phyloP scores from a whole-genome alignment of 2,113 vertebrate genomes.

The Corythornis vintsioides region DNA sequence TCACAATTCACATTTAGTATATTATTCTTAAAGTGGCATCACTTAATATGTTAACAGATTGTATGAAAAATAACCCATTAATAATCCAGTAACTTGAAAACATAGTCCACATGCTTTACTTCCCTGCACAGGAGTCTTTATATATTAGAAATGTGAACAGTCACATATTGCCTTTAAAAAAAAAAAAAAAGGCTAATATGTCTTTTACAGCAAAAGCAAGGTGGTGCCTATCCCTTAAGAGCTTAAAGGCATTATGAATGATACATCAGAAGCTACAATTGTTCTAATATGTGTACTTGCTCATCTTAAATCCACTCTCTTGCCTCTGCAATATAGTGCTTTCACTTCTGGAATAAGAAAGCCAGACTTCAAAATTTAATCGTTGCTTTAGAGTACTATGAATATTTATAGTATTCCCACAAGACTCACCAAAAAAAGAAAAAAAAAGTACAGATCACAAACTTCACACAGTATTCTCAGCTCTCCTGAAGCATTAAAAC shows the following conservation, averaged over 20 bases:
- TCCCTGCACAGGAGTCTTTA: neutral
- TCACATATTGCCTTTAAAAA: neutral
- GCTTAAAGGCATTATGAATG: neutral
- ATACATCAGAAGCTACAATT: neutral
- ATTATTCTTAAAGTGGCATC: neutral
- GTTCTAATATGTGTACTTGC: neutral
- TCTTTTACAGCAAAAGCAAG: neutral
- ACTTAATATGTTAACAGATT: neutral
- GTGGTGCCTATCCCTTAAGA: neutral
- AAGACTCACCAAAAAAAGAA: neutral
- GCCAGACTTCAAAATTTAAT: slow-evolving; percentile 32
- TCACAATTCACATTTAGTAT: neutral
- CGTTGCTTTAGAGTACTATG: slow-evolving; percentile 4
- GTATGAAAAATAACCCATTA: neutral
- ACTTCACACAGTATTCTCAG: slow-evolving; percentile 8
- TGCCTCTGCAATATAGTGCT: neutral
- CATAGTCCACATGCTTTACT: neutral
- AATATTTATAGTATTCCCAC: slow-evolving; percentile 33
- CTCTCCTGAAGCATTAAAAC: slow-evolving; percentile 37
- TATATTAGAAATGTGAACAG: neutral
- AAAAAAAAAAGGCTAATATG: neutral
- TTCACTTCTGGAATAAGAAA: neutral
- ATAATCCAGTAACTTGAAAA: neutral
- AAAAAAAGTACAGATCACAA: neutral
- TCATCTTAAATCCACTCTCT: neutral